phyloP scores from a whole-genome alignment of 2,113 vertebrate genomes.

The Erpornis zantholeuca region DNA sequence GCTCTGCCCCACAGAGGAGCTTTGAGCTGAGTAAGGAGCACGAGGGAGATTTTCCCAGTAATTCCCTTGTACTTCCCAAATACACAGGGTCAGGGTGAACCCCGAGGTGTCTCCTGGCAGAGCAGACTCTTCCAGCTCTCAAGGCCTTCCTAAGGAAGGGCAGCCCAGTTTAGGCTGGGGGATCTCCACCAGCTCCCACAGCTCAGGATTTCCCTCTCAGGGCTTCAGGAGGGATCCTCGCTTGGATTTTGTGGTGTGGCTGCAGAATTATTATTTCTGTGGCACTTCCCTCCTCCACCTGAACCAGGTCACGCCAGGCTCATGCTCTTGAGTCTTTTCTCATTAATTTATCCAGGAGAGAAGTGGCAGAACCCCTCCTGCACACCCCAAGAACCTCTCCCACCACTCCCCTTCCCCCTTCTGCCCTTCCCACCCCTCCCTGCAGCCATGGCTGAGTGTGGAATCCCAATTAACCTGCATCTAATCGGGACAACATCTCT shows the following conservation, averaged over 20 bases:
- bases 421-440: background rate
- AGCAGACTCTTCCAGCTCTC: background rate
- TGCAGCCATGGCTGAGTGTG: background rate
- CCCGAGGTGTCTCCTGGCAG: background rate
- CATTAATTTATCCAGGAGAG: background rate
- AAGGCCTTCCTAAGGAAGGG: background rate
- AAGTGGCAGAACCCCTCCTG: background rate
- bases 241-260: too few relatives aligned
- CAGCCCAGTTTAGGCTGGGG: background rate
- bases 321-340: background rate
- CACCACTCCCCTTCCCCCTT: background rate
- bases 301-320: background rate
- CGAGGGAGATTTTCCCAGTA: background rate
- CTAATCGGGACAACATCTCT: background rate
- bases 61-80: background rate
- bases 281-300: background rate
- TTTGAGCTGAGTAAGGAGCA: background rate
- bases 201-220: background rate
- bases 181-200: background rate
- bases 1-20: background rate
- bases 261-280: background rate
- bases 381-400: background rate
- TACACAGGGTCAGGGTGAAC: background rate
- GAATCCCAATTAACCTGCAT: background rate
- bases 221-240: background rate